A percentile compares a stretch with the other conserved stretches of the same genome.
These are phyloP conservation scores for Charadrius vociferus DNA, from an alignment of 2,113 vertebrate genomes.

Conservation along the genomic window DNA sequence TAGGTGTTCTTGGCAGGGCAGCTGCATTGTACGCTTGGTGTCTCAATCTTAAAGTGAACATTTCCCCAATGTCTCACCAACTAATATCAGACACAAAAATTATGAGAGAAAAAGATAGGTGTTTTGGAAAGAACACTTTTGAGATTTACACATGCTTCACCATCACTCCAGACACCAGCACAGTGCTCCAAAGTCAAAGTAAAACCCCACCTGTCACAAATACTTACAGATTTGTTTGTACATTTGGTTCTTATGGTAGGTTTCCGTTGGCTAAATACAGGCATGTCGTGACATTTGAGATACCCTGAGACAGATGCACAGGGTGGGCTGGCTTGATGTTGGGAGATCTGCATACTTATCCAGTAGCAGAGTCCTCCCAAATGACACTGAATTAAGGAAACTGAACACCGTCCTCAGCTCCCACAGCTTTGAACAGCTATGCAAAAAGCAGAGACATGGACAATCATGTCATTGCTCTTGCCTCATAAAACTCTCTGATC, in stretches of 20 bases:
- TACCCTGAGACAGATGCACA: background rate
- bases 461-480: background rate
- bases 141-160: background rate
- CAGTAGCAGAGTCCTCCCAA: background rate
- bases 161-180: background rate
- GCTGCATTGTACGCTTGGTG: background rate
- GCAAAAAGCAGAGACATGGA: background rate
- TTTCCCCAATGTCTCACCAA: background rate
- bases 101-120: accelerated
- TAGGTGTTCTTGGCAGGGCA: background rate
- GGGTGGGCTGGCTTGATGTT: background rate
- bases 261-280: background rate
- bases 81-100: background rate
- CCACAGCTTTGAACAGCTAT: background rate
- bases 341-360: background rate
- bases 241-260: accelerated
- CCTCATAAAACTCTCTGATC: background rate
- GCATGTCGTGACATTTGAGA: background rate
- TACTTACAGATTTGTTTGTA: background rate
- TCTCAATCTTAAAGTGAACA: background rate
- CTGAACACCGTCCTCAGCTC: background rate
- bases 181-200: background rate
- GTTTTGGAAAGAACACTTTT: background rate
- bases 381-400: background rate
- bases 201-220: background rate